phyloP scores from a whole-genome alignment of 2,888 invertebrate species.

The Odontocolon sp. region DNA sequence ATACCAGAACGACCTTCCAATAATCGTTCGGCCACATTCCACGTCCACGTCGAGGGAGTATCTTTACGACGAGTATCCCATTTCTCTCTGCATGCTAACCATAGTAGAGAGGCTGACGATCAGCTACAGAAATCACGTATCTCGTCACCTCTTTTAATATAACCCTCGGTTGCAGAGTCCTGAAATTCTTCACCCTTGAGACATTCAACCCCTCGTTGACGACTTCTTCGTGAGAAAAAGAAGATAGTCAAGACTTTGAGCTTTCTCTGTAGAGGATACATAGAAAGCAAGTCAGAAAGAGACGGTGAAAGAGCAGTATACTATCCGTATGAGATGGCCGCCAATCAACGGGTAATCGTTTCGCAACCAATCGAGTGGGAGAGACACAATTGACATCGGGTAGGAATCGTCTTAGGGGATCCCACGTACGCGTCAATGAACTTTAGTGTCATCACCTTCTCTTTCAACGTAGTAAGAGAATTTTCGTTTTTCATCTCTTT shows the following conservation, averaged over 20 bases:
- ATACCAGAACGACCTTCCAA: constrained; percentile 17
- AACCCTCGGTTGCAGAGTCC: constrained; percentile 12
- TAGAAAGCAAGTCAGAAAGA: neutral
- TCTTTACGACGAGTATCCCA: neutral
- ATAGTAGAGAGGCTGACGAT: neutral
- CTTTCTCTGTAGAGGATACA: neutral
- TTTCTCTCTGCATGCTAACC: neutral
- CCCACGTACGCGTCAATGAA: constrained; percentile 16
- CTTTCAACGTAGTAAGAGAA: neutral
- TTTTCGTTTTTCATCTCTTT: neutral
- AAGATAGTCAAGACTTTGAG: neutral
- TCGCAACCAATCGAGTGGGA: constrained; percentile 25
- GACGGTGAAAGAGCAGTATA: constrained; percentile 19
- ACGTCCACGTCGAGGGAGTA: neutral
- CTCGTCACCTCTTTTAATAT: constrained; percentile 31
- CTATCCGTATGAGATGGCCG: constrained; percentile 24
- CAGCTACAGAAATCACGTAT: constrained; percentile 36
- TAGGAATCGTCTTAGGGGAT: no score
- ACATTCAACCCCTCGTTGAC: constrained; percentile 23
- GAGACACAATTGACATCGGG: no score
- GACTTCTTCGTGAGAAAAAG: neutral
- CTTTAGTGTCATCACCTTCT: neutral
- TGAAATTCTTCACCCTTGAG: constrained; percentile 19
- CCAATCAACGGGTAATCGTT: constrained; percentile 47
- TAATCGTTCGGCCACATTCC: constrained; percentile 28